Conservation (phyloP, 2,888 invertebrate species). For the Hecatera dysodea region DNA sequence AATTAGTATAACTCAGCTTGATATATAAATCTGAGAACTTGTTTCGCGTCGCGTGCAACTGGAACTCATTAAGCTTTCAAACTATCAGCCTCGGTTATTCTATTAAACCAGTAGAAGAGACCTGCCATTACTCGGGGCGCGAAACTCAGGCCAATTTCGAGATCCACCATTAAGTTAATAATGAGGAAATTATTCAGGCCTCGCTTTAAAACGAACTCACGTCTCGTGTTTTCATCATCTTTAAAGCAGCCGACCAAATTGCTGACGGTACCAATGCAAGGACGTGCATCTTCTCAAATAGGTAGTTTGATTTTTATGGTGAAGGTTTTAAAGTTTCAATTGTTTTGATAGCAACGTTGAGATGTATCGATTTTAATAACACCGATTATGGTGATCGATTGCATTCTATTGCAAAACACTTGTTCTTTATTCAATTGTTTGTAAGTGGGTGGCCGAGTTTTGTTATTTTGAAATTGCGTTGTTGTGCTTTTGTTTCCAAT, state of each 20-base stretch:
- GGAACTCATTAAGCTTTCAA: constrained; percentile 64
- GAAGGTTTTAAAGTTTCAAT: constrained; percentile 48
- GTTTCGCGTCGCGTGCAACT: constrained; percentile 60
- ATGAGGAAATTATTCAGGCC: constrained; percentile 82
- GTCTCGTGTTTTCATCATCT: constrained; percentile 82
- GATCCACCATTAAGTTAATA: constrained; percentile 80
- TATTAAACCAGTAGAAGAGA: constrained; percentile 64
- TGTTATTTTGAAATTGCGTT: constrained; percentile 66
- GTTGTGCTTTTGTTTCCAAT: constrained; percentile 30
- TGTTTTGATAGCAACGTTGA: constrained; percentile 23
- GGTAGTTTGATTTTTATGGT: constrained; percentile 24
- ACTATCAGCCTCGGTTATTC: constrained; percentile 64
- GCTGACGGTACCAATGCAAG: constrained; percentile 28
- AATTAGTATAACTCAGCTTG: constrained; percentile 46
- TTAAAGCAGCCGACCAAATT: constrained; percentile 67
- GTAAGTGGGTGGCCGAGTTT: constrained; percentile 66
- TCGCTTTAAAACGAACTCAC: constrained; percentile 70
- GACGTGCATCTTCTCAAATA: constrained; percentile 8
- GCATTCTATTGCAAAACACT: constrained; percentile 73
- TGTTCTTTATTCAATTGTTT: constrained; percentile 72
- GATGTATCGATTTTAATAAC: constrained; percentile 68
- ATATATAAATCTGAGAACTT: constrained; percentile 54
- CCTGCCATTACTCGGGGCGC: constrained; percentile 74
- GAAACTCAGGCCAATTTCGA: constrained; percentile 79
- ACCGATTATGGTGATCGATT: constrained; percentile 75